Evolutionary conservation across 2,113 vertebrate genomes (phyloP).

Genomic region (Dicrurus megarhynchus): DNA sequence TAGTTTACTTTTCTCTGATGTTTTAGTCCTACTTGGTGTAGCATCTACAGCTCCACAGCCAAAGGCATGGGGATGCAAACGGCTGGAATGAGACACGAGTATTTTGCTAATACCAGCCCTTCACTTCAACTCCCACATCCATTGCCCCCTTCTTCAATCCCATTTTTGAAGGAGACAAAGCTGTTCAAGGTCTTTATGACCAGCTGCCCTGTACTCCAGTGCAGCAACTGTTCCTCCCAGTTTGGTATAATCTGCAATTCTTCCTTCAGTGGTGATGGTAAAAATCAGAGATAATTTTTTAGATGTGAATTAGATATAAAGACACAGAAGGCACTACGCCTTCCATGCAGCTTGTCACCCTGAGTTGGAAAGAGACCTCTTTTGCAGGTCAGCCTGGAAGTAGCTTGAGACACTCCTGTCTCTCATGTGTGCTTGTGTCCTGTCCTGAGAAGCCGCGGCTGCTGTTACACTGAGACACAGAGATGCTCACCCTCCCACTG

Average conservation of each 20-base stretch:
- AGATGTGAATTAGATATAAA: not conserved
- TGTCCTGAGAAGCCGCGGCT: not conserved
- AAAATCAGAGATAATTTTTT: not conserved
- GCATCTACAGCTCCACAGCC: not conserved
- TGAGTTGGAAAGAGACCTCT: not conserved
- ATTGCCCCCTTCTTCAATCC: not conserved
- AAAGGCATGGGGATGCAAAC: not conserved
- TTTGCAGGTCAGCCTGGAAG: not conserved
- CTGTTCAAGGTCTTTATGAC: not conserved
- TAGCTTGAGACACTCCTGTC: not conserved
- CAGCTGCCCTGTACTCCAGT: not conserved
- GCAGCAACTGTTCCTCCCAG: accelerated
- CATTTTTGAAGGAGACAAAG: not conserved
- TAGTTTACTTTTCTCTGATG: not conserved
- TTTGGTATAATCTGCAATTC: not conserved
- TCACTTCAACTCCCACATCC: not conserved
- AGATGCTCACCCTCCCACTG: not conserved
- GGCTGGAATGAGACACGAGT: not conserved
- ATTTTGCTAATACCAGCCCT: not conserved
- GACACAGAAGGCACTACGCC: not conserved
- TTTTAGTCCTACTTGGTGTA: not conserved
- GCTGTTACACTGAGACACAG: not conserved
- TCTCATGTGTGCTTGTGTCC: not conserved
- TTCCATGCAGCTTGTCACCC: not conserved
- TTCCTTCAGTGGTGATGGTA: not conserved